Base-by-base conservation (phyloP, 2,113 vertebrate genomes). In the Nematolebias whitei region DNA sequence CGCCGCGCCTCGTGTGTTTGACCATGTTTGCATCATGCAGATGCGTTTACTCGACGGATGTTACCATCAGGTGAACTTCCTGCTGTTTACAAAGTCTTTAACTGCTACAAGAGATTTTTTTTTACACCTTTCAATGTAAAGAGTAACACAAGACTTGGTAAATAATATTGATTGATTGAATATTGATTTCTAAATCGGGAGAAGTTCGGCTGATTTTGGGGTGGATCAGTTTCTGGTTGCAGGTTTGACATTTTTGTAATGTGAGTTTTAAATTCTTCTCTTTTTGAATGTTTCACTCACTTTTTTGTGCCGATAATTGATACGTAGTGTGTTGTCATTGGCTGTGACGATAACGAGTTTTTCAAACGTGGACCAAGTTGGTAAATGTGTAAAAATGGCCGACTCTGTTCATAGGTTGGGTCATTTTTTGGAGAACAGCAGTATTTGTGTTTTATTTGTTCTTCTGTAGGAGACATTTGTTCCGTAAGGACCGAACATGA, bases 71-170 rank as follows among this genome's bases (percentile, higher is more conserved):
- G 35, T 26, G 12, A 41, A 10, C 13, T 41, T 38, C 48, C 12
- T 63, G 47, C 20, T 47, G 63, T 22, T 22, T 48, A 20, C 11
- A 48, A 12, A 29, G 1, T 29, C 26, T 24, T 24, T n/a, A 16
- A 5, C 13, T 5, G 19, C 22, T 23, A 14, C 48, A 13, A 23
- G 20, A 49, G 48, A 49, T 13, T 23, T 23, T 19, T 3, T n/a
- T n/a, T n/a, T n/a, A 53, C 51, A 35, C 26, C 20, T 61, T 69
- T 53, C 51, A 5, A 5, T 18, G 18, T 40, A 50, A 29, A 62
- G 16, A n/a, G 16, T 5, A 44, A 60, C 40, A 45, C 14, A 45
- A 29, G 22, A 18, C 38, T 18, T 56, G 35, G 18, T 64, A 38
- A 67, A 45, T 26, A 48, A 56, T n/a, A n/a, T n/a, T n/a, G n/a